phyloP scores from a whole-genome alignment of 2,113 vertebrate genomes.

The Oreocharis arfaki region DNA sequence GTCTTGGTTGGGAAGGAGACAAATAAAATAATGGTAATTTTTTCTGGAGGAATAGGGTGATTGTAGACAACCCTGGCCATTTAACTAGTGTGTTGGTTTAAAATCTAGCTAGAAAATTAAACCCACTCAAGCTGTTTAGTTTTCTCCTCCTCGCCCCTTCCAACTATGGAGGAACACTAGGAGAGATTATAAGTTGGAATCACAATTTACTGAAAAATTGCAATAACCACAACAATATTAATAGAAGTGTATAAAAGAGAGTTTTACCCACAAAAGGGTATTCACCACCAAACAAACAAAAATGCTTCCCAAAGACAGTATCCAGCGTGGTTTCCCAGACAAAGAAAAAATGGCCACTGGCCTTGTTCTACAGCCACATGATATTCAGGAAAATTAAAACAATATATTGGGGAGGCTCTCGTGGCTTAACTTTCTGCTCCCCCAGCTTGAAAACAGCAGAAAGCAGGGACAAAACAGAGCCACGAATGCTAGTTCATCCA shows the following conservation, averaged over 20 bases:
- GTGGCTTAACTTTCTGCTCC: not conserved
- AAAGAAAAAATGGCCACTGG: not conserved
- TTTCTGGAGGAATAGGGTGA: not conserved
- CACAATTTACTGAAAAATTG: not conserved
- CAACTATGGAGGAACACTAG: not conserved
- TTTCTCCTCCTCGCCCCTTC: not conserved
- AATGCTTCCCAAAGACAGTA: not conserved
- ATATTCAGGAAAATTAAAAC: not conserved
- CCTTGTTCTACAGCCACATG: too few species aligned
- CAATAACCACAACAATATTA: not conserved
- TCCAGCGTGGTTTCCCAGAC: rapidly evolving
- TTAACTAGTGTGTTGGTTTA: not conserved
- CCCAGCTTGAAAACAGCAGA: not conserved
- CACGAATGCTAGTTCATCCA: not conserved
- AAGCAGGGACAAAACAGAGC: not conserved
- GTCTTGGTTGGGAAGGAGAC: not conserved
- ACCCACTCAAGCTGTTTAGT: not conserved
- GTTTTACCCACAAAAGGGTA: not conserved
- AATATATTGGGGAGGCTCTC: rapidly evolving
- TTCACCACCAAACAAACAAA: not conserved
- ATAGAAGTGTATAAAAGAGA: not conserved
- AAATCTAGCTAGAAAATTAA: not conserved
- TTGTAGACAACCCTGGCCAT: not conserved
- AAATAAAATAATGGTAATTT: not conserved
- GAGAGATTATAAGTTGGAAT: not conserved